Conservation (phyloP, 2,113 vertebrate genomes). For the Oreochromis niloticus region DNA sequence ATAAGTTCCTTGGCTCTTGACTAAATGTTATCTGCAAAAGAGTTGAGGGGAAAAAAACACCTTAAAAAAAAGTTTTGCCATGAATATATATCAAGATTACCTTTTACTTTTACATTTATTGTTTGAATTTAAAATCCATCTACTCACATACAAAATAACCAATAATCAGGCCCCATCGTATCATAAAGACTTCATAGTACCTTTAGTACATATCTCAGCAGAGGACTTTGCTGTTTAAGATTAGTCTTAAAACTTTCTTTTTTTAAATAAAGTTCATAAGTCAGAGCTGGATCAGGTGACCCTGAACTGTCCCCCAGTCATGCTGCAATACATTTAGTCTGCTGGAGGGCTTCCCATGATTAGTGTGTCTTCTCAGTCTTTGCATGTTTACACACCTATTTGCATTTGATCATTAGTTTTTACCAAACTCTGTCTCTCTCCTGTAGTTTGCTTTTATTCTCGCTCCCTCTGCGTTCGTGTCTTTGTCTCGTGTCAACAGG, state of each 20-base stretch:
- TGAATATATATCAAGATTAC: background rate
- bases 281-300: background rate
- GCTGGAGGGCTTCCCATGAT: background rate
- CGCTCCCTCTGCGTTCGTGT: background rate
- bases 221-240: background rate
- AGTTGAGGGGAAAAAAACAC: accelerated
- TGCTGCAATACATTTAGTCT: background rate
- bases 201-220: background rate
- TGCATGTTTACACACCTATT: background rate
- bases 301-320: background rate
- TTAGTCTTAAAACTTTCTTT: background rate
- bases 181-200: background rate
- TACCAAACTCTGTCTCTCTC: background rate
- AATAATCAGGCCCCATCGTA: accelerated
- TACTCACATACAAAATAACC: background rate
- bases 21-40: background rate
- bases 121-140: background rate
- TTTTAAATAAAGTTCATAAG: background rate
- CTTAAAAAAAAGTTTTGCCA: accelerated
- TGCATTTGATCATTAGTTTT: background rate
- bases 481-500: background rate
- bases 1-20: background rate
- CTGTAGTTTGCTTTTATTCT: background rate
- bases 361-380: background rate
- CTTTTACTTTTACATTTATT: background rate